Evolutionary conservation across 1,140 invertebrate genomes (phyloP).

Genomic region (Eufriesea mexicana): DNA sequence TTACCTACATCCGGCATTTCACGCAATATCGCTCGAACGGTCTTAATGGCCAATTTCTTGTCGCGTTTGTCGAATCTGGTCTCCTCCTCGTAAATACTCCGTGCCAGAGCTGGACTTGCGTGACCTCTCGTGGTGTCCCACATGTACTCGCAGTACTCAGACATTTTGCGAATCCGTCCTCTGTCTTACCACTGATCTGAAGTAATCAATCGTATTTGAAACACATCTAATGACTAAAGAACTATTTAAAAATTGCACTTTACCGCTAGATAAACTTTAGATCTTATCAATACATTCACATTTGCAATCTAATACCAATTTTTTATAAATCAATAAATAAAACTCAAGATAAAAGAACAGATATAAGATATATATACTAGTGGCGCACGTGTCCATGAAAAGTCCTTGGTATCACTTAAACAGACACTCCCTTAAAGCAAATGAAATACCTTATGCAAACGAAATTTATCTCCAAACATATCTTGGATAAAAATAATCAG

Average conservation of each 20-base stretch:
- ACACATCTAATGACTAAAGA: not conserved
- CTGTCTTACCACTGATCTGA: constrained; percentile 26
- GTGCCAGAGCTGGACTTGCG: constrained; percentile 64
- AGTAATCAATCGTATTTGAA: constrained; percentile 12
- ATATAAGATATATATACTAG: not conserved
- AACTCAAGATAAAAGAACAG: not conserved
- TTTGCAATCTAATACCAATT: not conserved
- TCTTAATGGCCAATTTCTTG: constrained; percentile 81
- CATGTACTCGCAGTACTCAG: constrained; percentile 81
- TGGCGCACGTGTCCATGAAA: not conserved
- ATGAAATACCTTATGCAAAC: not conserved
- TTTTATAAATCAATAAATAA: not conserved
- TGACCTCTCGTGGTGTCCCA: constrained; percentile 75
- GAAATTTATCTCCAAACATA: not conserved
- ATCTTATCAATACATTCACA: not conserved
- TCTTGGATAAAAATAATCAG: not conserved
- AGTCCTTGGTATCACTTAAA: not conserved
- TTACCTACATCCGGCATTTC: constrained; percentile 84
- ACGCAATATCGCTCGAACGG: constrained; percentile 82
- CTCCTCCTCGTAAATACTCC: constrained; percentile 75
- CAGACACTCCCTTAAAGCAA: constrained; percentile 26
- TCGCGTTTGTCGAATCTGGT: constrained; percentile 75
- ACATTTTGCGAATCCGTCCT: constrained; percentile 66
- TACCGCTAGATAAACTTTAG: too few relatives aligned
- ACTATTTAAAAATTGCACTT: too few relatives aligned